A percentile compares a stretch with the other conserved stretches of the same genome.
Evolutionary conservation across 2,113 vertebrate species (phyloP).

Genomic region (Euleptes europaea): DNA sequence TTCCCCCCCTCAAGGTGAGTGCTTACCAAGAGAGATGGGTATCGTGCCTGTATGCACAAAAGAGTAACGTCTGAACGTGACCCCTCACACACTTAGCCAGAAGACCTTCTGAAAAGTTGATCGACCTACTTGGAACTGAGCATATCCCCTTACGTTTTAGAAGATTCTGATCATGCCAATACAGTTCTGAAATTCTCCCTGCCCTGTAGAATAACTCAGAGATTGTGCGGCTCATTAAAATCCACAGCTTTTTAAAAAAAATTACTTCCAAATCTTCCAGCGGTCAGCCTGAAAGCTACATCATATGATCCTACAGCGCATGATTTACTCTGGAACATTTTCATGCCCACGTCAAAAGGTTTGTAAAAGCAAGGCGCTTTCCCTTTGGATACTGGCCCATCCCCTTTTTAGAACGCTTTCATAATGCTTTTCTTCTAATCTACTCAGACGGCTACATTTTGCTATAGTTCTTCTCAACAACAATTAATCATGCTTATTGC

Average conservation of each 20-base stretch:
- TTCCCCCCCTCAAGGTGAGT: no score
- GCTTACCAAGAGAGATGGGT: neutral
- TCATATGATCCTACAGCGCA: slow-evolving; percentile 87
- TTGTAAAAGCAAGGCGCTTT: slow-evolving; percentile 19
- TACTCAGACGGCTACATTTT: neutral
- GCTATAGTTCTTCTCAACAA: neutral
- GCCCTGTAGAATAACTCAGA: slow-evolving; percentile 60
- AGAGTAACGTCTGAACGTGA: neutral
- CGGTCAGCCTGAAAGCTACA: slow-evolving; percentile 76
- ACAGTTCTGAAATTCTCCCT: slow-evolving; percentile 50
- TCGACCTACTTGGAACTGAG: slow-evolving; percentile 41
- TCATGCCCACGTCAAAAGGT: slow-evolving; percentile 55
- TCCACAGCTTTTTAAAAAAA: slow-evolving; percentile 36
- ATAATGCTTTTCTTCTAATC: neutral
- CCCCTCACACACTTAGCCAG: neutral
- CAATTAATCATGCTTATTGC: neutral
- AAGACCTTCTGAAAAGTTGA: neutral
- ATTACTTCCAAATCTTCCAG: slow-evolving; percentile 46
- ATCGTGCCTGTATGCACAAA: neutral
- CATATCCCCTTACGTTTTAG: slow-evolving; percentile 37
- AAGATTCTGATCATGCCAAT: neutral
- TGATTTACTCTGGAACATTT: slow-evolving; percentile 74
- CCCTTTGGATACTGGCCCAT: neutral
- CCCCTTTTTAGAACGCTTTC: neutral
- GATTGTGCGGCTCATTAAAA: slow-evolving; percentile 57